Conservation (phyloP, 1,140 invertebrate genomes). For the Capitella teleta region DNA sequence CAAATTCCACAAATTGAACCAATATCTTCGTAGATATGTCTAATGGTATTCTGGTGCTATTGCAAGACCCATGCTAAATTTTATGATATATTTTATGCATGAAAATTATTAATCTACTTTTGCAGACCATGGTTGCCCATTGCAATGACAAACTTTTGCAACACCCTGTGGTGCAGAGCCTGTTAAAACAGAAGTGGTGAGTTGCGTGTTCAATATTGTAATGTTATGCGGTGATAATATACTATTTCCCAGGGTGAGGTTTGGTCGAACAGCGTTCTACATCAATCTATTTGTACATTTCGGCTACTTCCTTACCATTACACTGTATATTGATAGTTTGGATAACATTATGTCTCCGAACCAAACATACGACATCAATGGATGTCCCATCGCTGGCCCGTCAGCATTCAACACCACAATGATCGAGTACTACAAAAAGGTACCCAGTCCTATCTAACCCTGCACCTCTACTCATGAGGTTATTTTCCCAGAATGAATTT, state of each 20-base stretch:
- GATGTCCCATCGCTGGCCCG: neutral
- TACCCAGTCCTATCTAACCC: neutral
- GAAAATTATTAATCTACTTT: no score
- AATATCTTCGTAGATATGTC: neutral
- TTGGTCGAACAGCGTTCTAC: conserved; percentile 12
- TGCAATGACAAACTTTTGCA: conserved; percentile 6
- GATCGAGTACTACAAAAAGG: neutral
- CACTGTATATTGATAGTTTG: conserved; percentile 2
- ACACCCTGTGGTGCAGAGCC: conserved; percentile 14
- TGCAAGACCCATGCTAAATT: no score
- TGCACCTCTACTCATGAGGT: neutral
- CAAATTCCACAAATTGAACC: neutral
- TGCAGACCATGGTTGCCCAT: conserved; percentile 13
- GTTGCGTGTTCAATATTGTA: neutral
- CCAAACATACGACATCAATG: neutral
- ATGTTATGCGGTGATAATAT: neutral
- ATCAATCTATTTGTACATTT: conserved; percentile 12
- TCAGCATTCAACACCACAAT: neutral
- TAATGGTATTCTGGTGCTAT: neutral
- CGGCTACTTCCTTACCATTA: conserved; percentile 11
- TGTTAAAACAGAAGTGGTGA: conserved; percentile 14
- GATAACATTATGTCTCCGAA: neutral
- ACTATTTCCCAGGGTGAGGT: conserved; percentile 11
- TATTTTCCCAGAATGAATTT: neutral
- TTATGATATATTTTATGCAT: no score